Base-by-base conservation (phyloP, 2,888 invertebrate species). In the Portevinia maculata region DNA sequence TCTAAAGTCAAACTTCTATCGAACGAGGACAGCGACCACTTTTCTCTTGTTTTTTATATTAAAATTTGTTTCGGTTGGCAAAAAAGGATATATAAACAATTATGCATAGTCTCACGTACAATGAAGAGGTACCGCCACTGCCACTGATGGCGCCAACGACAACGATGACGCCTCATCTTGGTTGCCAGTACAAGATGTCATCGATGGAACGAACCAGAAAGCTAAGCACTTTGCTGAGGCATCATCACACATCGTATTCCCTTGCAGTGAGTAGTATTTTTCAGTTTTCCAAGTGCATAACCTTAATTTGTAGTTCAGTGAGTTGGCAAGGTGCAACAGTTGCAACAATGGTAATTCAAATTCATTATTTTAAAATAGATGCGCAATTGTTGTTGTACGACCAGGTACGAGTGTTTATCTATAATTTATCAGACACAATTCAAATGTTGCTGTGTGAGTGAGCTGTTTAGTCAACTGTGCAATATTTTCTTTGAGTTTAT, bases 191-290 rank as follows among this genome's bases (percentile, higher is more conserved):
- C 15, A 79, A 76, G 64, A 86, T 87, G 34, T 86, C 89, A 30
- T 86, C 87, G 0, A 86, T 87, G 8, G 90, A 90, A 70, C 87
- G 89, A 11, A 89, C 89, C 11, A 87, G 90, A 34, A 89, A 88
- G 21, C 85, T 90, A 1, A 89, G 89, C 62, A 87, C 86, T 37
- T 84, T 90, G 32, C 73, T 90, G 1, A 87, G 87, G 69, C 78
- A 87, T 70, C 86, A 86, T 15, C 81, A 70, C 37, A 60, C 41
- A 6, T 71, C 65, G 13, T 53, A 57, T 57, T 79, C 60, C 21
- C 46, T 70, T 46, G 46, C 64, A 48, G 85, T 85, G 73, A 84
- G 85, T 79, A 64, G 28, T 44, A 9, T 19, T 44, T 17, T 4
- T 19, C 19, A 15, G 9, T 2, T 11, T 34, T n/a, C 1, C 9